Evolutionary conservation across 1,140 invertebrate species (phyloP), one percentile per base, ranked within the genome.

Genomic region (Latrodectus geometricus): DNA sequence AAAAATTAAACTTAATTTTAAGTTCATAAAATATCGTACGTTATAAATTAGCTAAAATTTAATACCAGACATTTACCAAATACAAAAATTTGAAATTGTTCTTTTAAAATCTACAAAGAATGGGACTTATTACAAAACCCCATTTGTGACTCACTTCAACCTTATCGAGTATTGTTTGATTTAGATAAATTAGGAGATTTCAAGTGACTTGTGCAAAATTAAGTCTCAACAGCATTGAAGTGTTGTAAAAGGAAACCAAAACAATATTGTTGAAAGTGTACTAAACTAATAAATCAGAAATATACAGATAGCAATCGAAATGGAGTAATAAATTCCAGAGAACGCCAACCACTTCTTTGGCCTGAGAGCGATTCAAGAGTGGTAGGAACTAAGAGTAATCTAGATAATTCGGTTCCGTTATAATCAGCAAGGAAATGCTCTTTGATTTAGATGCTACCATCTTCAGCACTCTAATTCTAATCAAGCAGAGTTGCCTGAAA

Each of bases 391-490:
- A n/a, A n/a, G 48, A 78, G 76, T 68, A 78, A 78, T 78, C 66
- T 78, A 56, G 56, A 78, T 78, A 78, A 78, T 78, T 68, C 61
- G 61, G 52, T 17, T 61, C 66, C 76, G 49, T 61, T 49, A 35
- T 78, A 78, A 66, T 78, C 65, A 56, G 14, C 76, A 78, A 78
- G 76, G 76, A 78, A 78, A 66, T 68, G 76, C 76, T 78, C 35
- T 75, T 78, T 78, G 76, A 66, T 78, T 78, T 78, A 65, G 76
- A 78, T 35, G 66, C 35, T 68, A 49, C 76, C 76, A 78, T 78
- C 61, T 78, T 54, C 54, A 68, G n/a, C 65, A 50, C 20, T 78
- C 20, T 68, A 78, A 78, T 78, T 78, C 56, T 61, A 78, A 78
- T 50, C 76, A 78, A 54, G 48, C 48, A 23, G n/a, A 20, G 23